These are phyloP conservation scores for Pyrochroa serraticornis DNA, from an alignment of 2,888 invertebrate genomes.

Conservation along the genomic window DNA sequence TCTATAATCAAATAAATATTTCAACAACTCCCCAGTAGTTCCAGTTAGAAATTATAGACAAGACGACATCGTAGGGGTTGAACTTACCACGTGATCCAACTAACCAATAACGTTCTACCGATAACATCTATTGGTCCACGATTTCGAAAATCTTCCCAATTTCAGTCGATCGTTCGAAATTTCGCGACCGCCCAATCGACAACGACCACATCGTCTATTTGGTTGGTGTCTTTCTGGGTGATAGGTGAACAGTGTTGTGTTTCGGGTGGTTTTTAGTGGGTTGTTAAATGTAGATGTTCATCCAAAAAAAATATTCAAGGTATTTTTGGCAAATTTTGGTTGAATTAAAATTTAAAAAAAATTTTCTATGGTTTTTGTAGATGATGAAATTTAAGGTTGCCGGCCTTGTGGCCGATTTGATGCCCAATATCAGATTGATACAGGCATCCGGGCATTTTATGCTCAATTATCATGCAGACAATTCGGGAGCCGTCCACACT, in stretches of 20 bases:
- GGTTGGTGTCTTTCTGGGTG: background rate
- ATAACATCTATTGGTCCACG: conserved; percentile 34
- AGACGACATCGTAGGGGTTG: conserved; percentile 10
- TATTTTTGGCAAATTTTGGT: no score
- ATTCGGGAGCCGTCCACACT: conserved; percentile 59
- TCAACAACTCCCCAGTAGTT: conserved; percentile 3
- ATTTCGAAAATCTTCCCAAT: conserved; percentile 13
- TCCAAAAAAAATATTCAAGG: no score
- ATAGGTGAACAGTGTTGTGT: background rate
- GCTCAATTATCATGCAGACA: conserved; percentile 76
- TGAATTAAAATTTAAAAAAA: no score
- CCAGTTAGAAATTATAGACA: conserved; percentile 13
- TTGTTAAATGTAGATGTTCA: no score
- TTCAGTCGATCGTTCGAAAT: background rate
- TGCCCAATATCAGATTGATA: conserved; percentile 83
- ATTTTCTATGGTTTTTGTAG: conserved; percentile 41
- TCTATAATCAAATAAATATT: conserved; percentile 9
- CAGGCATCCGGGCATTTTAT: conserved; percentile 78
- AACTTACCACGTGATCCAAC: conserved; percentile 3
- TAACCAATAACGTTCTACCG: conserved; percentile 15
- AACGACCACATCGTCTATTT: background rate
- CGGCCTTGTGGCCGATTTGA: conserved; percentile 82
- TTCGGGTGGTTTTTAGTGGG: no score
- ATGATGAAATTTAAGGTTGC: conserved; percentile 64
- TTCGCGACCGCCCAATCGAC: background rate